A percentile compares a stretch with the other conserved stretches of the same genome.
phyloP scores from a whole-genome alignment of 1,140 invertebrate genomes.

The Drosophila mauritiana region DNA sequence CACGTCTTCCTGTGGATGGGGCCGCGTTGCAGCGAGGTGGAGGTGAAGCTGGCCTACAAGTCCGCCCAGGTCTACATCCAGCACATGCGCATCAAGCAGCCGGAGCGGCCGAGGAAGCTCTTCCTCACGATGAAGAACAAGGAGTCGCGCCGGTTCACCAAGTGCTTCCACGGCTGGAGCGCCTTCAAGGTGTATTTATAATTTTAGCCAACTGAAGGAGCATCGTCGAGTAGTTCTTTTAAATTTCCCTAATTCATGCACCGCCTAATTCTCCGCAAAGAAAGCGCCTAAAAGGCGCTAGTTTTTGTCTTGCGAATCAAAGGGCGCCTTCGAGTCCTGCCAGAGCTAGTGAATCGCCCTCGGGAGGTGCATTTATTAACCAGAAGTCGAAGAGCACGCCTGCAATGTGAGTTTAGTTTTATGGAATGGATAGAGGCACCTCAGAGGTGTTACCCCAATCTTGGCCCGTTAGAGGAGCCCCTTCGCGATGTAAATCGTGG shows the following conservation, averaged over 20 bases:
- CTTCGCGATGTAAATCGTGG: not conserved
- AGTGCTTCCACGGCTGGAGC: conserved; percentile 99
- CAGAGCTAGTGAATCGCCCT: not conserved
- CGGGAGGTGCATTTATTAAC: conserved; percentile 8
- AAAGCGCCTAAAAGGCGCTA: conserved; percentile 1
- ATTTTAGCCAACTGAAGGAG: conserved; percentile 10
- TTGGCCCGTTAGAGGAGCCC: not conserved
- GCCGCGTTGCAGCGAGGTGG: conserved; percentile 97
- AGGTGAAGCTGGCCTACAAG: conserved; percentile 99
- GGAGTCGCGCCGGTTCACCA: conserved; percentile 96
- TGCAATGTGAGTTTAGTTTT: conserved; percentile 1
- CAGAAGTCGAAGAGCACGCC: conserved; percentile 10
- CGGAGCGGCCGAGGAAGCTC: conserved; percentile 95
- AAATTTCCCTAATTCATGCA: not conserved
- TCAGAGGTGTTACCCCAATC: conserved; percentile 4
- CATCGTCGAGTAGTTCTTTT: not conserved
- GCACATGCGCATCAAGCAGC: conserved; percentile 97
- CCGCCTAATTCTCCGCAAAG: not conserved
- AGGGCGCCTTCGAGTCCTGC: not conserved
- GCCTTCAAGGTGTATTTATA: conserved; percentile 72
- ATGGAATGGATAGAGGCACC: conserved; percentile 1
- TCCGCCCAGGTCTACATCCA: conserved; percentile 99
- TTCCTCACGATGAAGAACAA: conserved; percentile 99
- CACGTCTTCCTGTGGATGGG: conserved; percentile 99
- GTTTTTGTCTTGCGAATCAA: not conserved